A percentile compares a stretch with the other conserved stretches of the same genome.
Evolutionary conservation across 2,888 invertebrate genomes (phyloP).

Genomic region (Elysia crispata): DNA sequence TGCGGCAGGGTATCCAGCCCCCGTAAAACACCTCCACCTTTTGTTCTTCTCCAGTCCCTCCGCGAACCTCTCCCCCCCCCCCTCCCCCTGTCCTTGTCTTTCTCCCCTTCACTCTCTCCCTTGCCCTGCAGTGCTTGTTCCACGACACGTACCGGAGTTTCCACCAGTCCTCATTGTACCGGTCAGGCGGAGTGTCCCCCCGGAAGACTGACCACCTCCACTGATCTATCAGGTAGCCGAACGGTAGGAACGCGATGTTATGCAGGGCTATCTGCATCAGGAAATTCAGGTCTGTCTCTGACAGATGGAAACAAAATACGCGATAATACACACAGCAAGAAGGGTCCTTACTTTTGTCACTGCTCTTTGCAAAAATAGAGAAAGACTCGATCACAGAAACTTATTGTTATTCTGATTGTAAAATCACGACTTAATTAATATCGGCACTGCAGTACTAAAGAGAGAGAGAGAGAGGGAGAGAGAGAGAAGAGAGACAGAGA

Average conservation of each 20-base stretch:
- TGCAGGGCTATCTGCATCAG: conserved; percentile 78
- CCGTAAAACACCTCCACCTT: conserved; percentile 70
- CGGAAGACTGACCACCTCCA: conserved; percentile 75
- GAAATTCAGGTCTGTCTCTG: conserved; percentile 75
- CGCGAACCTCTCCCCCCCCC: not conserved
- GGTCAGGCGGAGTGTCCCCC: conserved; percentile 23
- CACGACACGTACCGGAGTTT: conserved; percentile 32
- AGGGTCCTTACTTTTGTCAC: not conserved
- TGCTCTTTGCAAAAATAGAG: too few species aligned
- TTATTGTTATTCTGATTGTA: too few species aligned
- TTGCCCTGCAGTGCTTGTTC: not conserved
- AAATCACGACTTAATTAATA: too few species aligned
- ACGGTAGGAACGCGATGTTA: conserved; percentile 78
- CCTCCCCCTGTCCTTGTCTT: not conserved
- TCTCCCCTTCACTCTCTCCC: not conserved
- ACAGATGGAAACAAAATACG: not conserved
- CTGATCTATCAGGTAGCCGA: conserved; percentile 78
- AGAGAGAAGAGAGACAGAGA: too few species aligned
- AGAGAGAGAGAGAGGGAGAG: too few species aligned
- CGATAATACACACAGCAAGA: not conserved
- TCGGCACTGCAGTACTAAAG: too few species aligned
- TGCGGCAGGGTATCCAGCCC: not conserved
- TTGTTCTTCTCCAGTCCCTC: not conserved
- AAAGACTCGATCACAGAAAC: too few species aligned
- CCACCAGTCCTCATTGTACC: conserved; percentile 38